Base-by-base conservation (phyloP, 2,113 vertebrate genomes). In the Chaetops frenatus region DNA sequence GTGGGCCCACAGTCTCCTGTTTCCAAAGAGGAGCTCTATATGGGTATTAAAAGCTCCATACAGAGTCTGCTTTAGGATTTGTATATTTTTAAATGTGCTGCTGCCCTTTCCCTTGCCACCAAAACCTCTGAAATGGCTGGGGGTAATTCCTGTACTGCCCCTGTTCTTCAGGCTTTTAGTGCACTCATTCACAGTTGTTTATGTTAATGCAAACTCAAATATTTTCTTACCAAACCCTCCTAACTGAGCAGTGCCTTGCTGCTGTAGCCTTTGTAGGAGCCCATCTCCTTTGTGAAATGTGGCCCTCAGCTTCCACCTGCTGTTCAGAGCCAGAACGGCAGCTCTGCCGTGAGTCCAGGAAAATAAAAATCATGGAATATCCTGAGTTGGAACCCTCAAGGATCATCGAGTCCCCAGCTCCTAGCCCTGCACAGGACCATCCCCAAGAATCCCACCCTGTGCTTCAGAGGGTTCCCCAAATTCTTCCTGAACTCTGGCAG, bases 301-400 rank as follows among this genome's bases (percentile, higher is more conserved):
- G 77, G 95, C 94, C 53, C 94, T 94, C 79, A 90, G 85, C 94
- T 97, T 97, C 98, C 98, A 97, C 91, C 98, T 97, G 86, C 89
- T 95, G 98, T 96, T 83, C 86, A 42, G 94, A 96, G 76, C 29
- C 64, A 85, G 94, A 96, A 98, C 81, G 15, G 70, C 97, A 95
- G 23, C 17, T 83, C 90, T 82, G 6, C 62, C 31, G 0, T 11
- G 0, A 7, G 14, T 5, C 33, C 42, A 3, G 19, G 53, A 12
- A 50, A n/a, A 54, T 1, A 6, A 35, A 69, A 45, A 17, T 2
- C 48, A 2, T 31, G 40, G 71, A 42, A 27, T 56, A 20, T 28
- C 48, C 35, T 10, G 40, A 62, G 21, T 1, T 62, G 42, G 48
- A 90, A 33, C 35, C 21, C 31, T 24, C 35, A 11, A 27, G 40